Evolutionary conservation across 2,113 vertebrate species (phyloP).

Genomic region (Python bivittatus): DNA sequence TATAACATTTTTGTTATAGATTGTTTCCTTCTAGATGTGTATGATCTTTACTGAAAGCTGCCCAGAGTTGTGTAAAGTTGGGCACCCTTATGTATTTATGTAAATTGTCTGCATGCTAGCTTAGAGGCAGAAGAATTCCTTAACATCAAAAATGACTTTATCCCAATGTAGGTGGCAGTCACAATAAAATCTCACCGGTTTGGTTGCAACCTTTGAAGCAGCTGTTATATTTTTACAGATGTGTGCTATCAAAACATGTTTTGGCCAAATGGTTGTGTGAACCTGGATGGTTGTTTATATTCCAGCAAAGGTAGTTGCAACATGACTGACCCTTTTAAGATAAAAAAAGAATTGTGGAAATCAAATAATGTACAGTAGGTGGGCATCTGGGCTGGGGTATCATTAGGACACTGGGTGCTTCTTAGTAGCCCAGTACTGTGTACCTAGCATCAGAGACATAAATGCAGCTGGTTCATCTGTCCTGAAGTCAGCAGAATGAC

Average conservation of each 20-base stretch:
- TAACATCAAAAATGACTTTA: background rate
- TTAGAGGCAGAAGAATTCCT: background rate
- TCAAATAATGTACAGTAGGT: background rate
- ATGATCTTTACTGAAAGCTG: background rate
- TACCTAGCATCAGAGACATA: background rate
- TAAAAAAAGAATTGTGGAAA: background rate
- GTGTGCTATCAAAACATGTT: slow-evolving; percentile 1
- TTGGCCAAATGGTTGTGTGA: background rate
- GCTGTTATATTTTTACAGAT: background rate
- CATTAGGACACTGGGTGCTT: background rate
- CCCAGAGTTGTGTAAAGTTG: background rate
- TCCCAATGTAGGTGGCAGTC: background rate
- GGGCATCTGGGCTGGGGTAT: background rate
- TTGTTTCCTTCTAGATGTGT: background rate
- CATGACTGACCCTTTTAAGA: background rate
- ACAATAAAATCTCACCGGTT: background rate
- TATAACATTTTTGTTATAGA: background rate
- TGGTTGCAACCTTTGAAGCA: background rate
- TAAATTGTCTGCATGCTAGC: background rate
- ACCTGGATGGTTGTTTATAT: background rate
- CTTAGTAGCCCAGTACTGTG: background rate
- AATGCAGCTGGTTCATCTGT: background rate
- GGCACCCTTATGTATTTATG: background rate
- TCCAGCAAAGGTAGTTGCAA: background rate
- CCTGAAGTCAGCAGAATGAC: background rate